A percentile compares a stretch with the other conserved stretches of the same genome.
Conservation (phyloP, 2,888 invertebrate genomes). For the Argyresthia goedartella region DNA sequence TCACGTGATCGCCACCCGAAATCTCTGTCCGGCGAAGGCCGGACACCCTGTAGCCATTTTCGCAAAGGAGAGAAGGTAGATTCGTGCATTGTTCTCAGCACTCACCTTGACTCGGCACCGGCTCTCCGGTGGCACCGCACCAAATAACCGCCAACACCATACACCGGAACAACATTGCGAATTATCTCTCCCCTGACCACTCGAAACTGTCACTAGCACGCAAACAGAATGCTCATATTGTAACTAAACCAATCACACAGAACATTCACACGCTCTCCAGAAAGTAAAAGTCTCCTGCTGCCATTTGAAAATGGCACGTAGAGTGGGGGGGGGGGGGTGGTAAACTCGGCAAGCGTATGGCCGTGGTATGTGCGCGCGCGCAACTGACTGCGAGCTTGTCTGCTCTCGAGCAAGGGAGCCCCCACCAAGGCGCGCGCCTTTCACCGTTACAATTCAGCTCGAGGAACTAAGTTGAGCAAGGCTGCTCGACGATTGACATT, state of each 20-base stretch:
- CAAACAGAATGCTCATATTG: not conserved
- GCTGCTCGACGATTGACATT: constrained; percentile 63
- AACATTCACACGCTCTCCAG: not conserved
- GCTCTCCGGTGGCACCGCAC: constrained; percentile 34
- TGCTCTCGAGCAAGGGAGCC: constrained; percentile 22
- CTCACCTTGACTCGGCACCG: constrained; percentile 60
- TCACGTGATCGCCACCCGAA: not conserved
- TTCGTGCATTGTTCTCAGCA: constrained; percentile 36
- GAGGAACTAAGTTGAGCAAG: constrained; percentile 60
- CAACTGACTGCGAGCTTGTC: constrained; percentile 34
- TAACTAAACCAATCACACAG: not conserved
- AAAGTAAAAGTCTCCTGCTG: constrained; percentile 8
- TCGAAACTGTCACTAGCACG: not conserved
- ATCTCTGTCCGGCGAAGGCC: not conserved
- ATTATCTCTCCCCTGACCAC: not conserved
- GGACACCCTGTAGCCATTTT: constrained; percentile 6
- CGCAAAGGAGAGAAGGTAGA: constrained; percentile 20
- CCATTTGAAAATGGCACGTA: constrained; percentile 5
- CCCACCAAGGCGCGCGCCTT: constrained; percentile 52
- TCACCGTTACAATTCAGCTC: constrained; percentile 46
- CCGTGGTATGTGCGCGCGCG: constrained; percentile 5
- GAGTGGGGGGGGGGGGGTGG: not conserved
- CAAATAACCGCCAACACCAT: constrained; percentile 36
- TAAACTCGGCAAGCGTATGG: not conserved
- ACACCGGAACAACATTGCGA: not conserved